Conservation (phyloP, 2,888 invertebrate genomes). For the Auanema freiburgensis region DNA sequence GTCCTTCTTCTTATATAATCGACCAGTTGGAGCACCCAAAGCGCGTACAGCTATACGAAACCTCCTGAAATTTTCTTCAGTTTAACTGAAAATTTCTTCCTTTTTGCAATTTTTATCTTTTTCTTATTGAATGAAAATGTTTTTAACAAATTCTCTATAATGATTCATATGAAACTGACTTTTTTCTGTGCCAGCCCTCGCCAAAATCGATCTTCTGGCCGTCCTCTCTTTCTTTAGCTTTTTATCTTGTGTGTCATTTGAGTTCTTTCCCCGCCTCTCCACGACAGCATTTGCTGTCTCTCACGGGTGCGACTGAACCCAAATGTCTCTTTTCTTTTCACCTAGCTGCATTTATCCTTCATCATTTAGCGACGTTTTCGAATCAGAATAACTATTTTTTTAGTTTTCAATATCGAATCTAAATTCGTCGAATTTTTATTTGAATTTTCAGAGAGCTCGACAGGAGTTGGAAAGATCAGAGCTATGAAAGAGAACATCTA, state of each 20-base stretch:
- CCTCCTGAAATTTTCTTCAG: neutral
- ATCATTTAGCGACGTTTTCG: too few species aligned
- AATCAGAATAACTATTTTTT: neutral
- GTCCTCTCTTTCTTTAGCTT: too few species aligned
- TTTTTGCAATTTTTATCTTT: neutral
- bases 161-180: too few species aligned
- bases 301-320: constrained; percentile 6
- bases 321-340: neutral
- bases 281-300: too few species aligned
- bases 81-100: neutral
- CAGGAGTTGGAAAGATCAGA: constrained; percentile 7
- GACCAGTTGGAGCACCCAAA: too few species aligned
- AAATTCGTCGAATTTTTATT: neutral
- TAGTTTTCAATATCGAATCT: neutral
- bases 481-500: constrained; percentile 70
- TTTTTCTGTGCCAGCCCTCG: too few species aligned
- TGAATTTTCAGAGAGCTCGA: constrained; percentile 13
- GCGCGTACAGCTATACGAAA: neutral
- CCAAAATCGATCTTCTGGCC: too few species aligned
- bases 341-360: neutral
- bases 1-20: too few species aligned
- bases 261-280: too few species aligned
- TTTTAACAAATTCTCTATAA: neutral
- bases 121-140: neutral
- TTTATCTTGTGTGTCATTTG: too few species aligned